phyloP scores from a whole-genome alignment of 1,140 invertebrate species.

The Psilanteris sp. region DNA sequence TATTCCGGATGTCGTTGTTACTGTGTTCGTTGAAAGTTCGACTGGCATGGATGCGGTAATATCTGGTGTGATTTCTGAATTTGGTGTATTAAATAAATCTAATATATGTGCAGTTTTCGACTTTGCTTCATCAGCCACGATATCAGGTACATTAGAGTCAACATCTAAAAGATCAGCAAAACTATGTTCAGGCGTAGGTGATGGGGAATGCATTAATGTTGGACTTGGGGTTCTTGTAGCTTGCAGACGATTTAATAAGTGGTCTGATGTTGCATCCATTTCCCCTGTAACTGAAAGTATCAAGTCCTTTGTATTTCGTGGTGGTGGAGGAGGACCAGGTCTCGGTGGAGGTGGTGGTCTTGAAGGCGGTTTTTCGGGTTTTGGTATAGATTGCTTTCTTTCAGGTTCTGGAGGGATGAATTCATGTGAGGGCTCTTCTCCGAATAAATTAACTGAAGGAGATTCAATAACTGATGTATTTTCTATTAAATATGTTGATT shows the following conservation, averaged over 20 bases:
- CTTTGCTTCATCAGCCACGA: slow-evolving; percentile 68
- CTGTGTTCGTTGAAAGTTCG: slow-evolving; percentile 57
- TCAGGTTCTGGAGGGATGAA: slow-evolving; percentile 36
- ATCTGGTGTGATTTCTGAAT: slow-evolving; percentile 61
- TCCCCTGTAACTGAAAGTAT: slow-evolving; percentile 91
- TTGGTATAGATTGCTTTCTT: slow-evolving; percentile 28
- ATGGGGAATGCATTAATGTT: slow-evolving; percentile 90
- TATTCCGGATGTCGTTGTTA: slow-evolving; percentile 61
- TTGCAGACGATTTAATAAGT: slow-evolving; percentile 89
- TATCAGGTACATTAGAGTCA: slow-evolving; percentile 74
- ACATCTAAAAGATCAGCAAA: slow-evolving; percentile 85
- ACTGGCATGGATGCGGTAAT: slow-evolving; percentile 66
- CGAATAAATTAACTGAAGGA: slow-evolving; percentile 40
- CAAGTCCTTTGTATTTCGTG: slow-evolving; percentile 90
- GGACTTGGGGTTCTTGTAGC: slow-evolving; percentile 90
- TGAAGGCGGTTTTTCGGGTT: slow-evolving; percentile 65
- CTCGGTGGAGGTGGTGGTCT: slow-evolving; percentile 76
- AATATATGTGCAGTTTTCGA: slow-evolving; percentile 72
- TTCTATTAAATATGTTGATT: slow-evolving; percentile 47
- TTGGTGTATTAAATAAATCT: slow-evolving; percentile 75
- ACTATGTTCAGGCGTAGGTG: slow-evolving; percentile 88
- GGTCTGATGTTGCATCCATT: slow-evolving; percentile 92
- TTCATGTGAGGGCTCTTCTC: slow-evolving; percentile 40
- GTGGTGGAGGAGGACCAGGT: slow-evolving; percentile 82
- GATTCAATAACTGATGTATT: slow-evolving; percentile 33